Base-by-base conservation (phyloP, 2,797 vertebrate species). In the Sebastes minor region DNA sequence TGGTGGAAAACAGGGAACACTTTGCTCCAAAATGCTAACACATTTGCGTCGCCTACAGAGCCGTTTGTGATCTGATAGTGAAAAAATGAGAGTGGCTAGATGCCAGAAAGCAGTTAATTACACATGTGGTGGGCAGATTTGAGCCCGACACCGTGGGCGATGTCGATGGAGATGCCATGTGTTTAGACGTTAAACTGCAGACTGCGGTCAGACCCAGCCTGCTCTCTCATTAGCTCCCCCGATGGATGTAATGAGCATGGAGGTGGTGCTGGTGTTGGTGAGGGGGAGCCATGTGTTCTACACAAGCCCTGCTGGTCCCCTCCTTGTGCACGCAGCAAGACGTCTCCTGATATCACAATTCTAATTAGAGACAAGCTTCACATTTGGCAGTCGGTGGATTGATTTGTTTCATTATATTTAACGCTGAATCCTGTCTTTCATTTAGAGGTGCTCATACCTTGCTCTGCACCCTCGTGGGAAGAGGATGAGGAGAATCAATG, bases 81-180 rank as follows among this genome's bases (percentile, higher is more conserved):
- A 89, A 88, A 83, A 91, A 94, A 92, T 90, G 86, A 92, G 88
- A 76, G 71, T 82, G 22, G 84, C 86, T 55, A 70, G 71, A 84
- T 88, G 86, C 88, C 92, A 93, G 88, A 90, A 74, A 78, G 76
- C 76, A 82, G 86, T 91, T 95, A 93, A 95, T 95, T 92, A 90
- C 91, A 92, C 95, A 96, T 95, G 91, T 96, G 95, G 94, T 76
- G 71, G 83, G 91, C 95, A 95, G 93, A 95, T 95, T 95, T 88
- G 76, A 86, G 91, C 71, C 90, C 76, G 71, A 88, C 94, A 93
- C 94, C 49, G 90, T 94, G 93, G 94, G 93, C 89, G 92, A 94
- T 87, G 90, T 84, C 74, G 79, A 91, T 89, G 89, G 91, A 91
- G 88, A 92, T 89, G 91, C 90, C 92, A 92, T 94, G 92, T 94